Evolutionary conservation across 2,888 invertebrate genomes (phyloP).

Genomic region (Hemaris fuciformis): DNA sequence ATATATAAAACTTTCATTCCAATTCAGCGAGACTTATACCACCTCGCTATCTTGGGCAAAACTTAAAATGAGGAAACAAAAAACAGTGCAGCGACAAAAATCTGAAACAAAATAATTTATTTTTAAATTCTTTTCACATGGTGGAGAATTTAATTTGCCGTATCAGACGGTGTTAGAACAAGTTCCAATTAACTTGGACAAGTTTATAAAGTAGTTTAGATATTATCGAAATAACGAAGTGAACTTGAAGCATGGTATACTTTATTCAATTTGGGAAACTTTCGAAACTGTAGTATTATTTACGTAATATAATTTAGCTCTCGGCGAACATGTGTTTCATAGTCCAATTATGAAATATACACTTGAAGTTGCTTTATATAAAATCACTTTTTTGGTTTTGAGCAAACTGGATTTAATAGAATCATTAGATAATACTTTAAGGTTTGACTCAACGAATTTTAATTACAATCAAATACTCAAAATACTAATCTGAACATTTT

Average conservation of each 20-base stretch:
- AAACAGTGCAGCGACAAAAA: conserved; percentile 95
- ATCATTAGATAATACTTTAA: not conserved
- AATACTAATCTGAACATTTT: not conserved
- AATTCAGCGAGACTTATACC: not conserved
- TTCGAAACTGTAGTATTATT: not conserved
- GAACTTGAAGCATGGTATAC: not conserved
- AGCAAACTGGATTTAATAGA: not conserved
- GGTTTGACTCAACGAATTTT: not conserved
- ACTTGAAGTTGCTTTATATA: not conserved
- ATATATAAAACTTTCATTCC: not conserved
- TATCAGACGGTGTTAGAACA: conserved; percentile 6
- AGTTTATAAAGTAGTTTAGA: conserved; percentile 8
- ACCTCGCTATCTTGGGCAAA: conserved; percentile 86
- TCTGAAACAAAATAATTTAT: conserved; percentile 79
- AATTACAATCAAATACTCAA: not conserved
- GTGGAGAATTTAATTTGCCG: not conserved
- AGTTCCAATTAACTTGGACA: conserved; percentile 8
- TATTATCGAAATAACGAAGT: conserved; percentile 12
- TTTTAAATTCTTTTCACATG: not conserved
- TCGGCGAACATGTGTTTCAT: not conserved
- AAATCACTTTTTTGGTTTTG: not conserved
- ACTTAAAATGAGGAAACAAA: conserved; percentile 91
- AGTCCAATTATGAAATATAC: not conserved
- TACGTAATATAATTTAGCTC: not conserved
- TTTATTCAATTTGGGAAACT: conserved; percentile 13